phyloP scores from a whole-genome alignment of 30 jellyfish, hydroid and myxozoan species.

The Aurelia coerulea region DNA sequence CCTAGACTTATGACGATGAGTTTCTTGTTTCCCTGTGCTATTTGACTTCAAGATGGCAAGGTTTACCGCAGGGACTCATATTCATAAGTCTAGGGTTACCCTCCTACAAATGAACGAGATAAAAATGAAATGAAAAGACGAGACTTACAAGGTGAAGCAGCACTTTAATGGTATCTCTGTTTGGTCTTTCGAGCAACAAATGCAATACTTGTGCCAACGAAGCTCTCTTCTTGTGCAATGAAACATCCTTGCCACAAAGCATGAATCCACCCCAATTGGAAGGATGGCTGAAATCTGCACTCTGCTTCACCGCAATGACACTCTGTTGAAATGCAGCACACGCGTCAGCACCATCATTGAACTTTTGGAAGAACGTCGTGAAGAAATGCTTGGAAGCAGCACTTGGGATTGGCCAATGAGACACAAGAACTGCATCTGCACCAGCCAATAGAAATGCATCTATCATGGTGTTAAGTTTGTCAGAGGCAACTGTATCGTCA shows the following conservation, averaged over 20 bases:
- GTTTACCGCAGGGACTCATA: too few relatives aligned
- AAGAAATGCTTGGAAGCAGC: constrained; percentile 74
- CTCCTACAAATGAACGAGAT: too few relatives aligned
- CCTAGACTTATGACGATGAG: too few relatives aligned
- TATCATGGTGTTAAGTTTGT: constrained; percentile 61
- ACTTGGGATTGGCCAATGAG: constrained; percentile 87
- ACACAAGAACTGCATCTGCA: constrained; percentile 80
- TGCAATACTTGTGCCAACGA: constrained; percentile 85
- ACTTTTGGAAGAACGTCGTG: constrained; percentile 60
- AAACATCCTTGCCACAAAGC: constrained; percentile 72
- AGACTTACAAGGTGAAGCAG: constrained; percentile 93
- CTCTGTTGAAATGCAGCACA: constrained; percentile 78
- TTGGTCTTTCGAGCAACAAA: constrained; percentile 86
- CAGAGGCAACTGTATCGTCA: constrained; percentile 66
- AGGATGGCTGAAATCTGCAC: constrained; percentile 74
- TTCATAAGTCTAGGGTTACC: too few relatives aligned
- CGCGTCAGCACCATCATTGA: constrained; percentile 56
- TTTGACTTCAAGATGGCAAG: too few relatives aligned
- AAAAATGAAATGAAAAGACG: too few relatives aligned
- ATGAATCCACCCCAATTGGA: constrained; percentile 94
- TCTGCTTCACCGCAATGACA: constrained; percentile 55
- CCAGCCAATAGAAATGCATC: constrained; percentile 90
- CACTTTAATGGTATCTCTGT: constrained; percentile 93
- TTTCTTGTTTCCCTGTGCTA: too few relatives aligned
- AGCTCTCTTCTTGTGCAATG: constrained; percentile 67